Evolutionary conservation across 2,797 vertebrate genomes (phyloP), one percentile per base, ranked within the genome.

Genomic region (Pogonophryne albipinna): DNA sequence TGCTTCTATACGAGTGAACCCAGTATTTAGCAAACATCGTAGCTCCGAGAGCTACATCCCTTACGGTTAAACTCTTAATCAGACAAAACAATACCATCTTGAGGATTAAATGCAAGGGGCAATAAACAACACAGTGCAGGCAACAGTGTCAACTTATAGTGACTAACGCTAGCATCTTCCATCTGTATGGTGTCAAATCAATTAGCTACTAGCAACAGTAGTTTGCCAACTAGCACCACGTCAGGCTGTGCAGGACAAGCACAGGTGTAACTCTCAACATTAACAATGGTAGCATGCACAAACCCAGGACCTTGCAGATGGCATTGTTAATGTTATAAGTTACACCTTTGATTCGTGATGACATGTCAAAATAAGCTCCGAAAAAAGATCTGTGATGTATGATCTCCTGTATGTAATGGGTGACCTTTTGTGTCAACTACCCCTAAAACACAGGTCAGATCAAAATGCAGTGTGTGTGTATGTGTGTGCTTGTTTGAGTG

Each of bases 371-470:
- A n/a, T 31, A 0, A 6, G 16, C 16, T 15, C 15, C 10, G 19
- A 20, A 17, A 50, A 23, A 17, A 50, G 47, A 11, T 27, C 34
- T 42, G 20, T 38, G 34, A 59, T 58, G 12, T 44, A 57, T 79
- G 72, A 71, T 27, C 27, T 27, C 55, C 66, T 50, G 12, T 61
- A 52, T 44, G 63, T 81, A 68, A 73, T 66, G 17, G 4, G 60
- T 81, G 67, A 64, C 66, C 41, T 55, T 60, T 67, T 55, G 15
- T 70, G 52, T 78, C 66, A 69, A 55, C 62, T 63, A 60, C 5
- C 3, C 8, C 34, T 66, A 13, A 61, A 55, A 66, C 51, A 71
- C 49, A 80, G 61, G 58, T 75, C 11, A 47, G 44, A 80, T 44
- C 49, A 67, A 53, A 52, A 66, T 45, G 64, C 3, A 45, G 61